Percentiles rank a stretch among this genome's conserved stretches.
Evolutionary conservation across 2,113 vertebrate genomes (phyloP).

Genomic region (Paratilapia polleni): DNA sequence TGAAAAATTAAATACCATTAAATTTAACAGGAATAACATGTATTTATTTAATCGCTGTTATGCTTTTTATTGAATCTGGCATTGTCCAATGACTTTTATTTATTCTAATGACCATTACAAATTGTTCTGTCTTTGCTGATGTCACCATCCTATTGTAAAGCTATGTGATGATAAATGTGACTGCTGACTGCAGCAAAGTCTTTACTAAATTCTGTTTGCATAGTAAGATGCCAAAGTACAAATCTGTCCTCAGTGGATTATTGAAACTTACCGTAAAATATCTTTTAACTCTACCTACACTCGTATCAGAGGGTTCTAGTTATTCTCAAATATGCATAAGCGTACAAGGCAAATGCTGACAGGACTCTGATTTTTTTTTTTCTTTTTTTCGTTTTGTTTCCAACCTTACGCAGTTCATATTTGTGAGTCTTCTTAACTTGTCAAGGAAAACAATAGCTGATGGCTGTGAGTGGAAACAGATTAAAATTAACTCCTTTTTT

Average conservation of each 20-base stretch:
- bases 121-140: background rate
- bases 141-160: background rate
- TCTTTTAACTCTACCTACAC: constrained; percentile 26
- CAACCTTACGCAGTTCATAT: background rate
- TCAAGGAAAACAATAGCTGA: constrained; percentile 6
- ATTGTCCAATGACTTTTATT: background rate
- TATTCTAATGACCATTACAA: background rate
- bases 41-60: background rate
- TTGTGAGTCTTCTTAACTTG: constrained; percentile 32
- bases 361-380: background rate
- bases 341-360: constrained; percentile 21
- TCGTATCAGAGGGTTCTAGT: background rate
- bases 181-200: constrained; percentile 45
- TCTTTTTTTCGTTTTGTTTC: background rate
- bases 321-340: constrained; percentile 41
- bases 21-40: background rate
- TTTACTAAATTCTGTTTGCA: constrained; percentile 51
- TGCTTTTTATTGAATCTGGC: background rate
- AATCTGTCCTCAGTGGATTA: constrained; percentile 64
- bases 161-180: constrained; percentile 47
- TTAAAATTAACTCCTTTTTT: constrained; percentile 37
- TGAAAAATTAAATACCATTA: background rate
- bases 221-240: constrained; percentile 39
- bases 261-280: constrained; percentile 38
- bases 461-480: constrained; percentile 34